Conservation (phyloP, 2,888 invertebrate species). For the Drosophila nigricruria region DNA sequence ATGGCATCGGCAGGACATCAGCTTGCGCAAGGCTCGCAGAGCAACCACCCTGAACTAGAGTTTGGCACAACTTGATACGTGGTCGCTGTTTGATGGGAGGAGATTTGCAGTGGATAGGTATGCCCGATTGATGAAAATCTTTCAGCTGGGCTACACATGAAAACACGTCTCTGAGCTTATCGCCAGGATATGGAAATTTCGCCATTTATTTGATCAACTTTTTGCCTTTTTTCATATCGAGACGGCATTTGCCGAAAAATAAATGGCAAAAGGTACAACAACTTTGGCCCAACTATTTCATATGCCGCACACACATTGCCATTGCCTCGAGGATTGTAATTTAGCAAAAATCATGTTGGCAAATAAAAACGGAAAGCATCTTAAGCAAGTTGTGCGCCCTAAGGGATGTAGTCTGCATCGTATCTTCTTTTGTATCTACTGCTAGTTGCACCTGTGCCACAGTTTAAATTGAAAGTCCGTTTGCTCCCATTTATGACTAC, state of each 20-base stretch:
- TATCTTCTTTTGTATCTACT: constrained; percentile 13
- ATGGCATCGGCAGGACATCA: constrained; percentile 17
- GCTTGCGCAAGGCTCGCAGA: constrained; percentile 13
- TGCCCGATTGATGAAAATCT: constrained; percentile 76
- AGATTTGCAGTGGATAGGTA: constrained; percentile 18
- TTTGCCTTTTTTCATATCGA: constrained; percentile 74
- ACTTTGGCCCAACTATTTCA: constrained; percentile 69
- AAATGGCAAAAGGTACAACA: constrained; percentile 76
- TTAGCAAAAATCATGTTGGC: constrained; percentile 74
- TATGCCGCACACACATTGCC: constrained; percentile 66
- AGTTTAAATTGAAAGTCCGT: constrained; percentile 68
- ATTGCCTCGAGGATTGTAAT: constrained; percentile 56
- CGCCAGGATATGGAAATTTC: constrained; percentile 78
- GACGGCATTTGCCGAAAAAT: constrained; percentile 45
- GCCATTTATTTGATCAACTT: constrained; percentile 80
- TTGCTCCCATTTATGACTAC: constrained; percentile 53
- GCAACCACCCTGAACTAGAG: constrained; percentile 39
- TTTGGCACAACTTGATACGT: constrained; percentile 73
- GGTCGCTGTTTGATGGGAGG: constrained; percentile 18
- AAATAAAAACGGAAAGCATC: constrained; percentile 69
- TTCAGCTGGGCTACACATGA: constrained; percentile 37
- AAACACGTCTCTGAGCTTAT: constrained; percentile 72
- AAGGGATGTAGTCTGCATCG: constrained; percentile 4
- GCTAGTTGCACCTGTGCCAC: constrained; percentile 67
- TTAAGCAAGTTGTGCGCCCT: constrained; percentile 30